Evolutionary conservation across 2,888 invertebrate genomes (phyloP).

Genomic region (Mayetiola destructor): DNA sequence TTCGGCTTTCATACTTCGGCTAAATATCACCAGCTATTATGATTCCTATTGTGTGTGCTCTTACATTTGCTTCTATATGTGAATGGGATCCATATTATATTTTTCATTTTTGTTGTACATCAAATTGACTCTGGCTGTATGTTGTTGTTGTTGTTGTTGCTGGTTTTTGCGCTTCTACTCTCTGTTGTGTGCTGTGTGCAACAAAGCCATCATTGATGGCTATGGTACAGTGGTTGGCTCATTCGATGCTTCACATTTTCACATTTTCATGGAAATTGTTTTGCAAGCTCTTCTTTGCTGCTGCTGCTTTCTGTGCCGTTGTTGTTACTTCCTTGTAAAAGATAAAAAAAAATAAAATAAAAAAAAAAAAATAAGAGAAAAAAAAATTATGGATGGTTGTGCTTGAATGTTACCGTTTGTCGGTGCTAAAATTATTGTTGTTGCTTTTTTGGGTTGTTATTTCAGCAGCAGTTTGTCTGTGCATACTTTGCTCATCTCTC

Average conservation of each 20-base stretch:
- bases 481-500: constrained; percentile 2
- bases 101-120: neutral
- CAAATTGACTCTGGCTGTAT: neutral
- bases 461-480: too few species aligned
- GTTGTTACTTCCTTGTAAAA: neutral
- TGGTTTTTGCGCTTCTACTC: neutral
- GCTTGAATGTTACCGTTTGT: too few species aligned
- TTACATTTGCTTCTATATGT: neutral
- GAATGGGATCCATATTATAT: neutral
- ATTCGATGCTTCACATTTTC: too few species aligned
- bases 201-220: neutral
- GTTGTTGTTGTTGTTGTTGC: neutral
- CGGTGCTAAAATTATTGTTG: too few species aligned
- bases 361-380: too few species aligned
- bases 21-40: constrained; percentile 1
- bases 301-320: neutral
- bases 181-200: neutral
- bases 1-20: neutral
- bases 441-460: too few species aligned
- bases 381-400: too few species aligned
- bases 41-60: neutral
- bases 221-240: too few species aligned
- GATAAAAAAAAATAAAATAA: too few species aligned
- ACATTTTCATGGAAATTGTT: neutral
- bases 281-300: neutral